Percentiles rank a stretch among this genome's conserved stretches.
phyloP scores from a whole-genome alignment of 2,113 vertebrate genomes.

The Xerus inauris region DNA sequence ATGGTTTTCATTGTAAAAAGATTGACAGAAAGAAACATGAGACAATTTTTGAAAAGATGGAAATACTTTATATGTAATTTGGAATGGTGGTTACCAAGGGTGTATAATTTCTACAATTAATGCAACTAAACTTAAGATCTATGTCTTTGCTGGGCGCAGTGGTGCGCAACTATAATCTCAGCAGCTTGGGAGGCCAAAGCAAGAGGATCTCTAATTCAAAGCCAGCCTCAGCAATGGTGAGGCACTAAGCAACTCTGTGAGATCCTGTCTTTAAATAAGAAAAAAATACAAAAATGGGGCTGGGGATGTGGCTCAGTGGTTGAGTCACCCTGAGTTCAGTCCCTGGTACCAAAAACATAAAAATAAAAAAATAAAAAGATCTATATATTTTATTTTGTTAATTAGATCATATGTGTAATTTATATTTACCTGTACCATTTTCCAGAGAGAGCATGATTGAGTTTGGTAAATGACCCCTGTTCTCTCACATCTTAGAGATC shows the following conservation, averaged over 20 bases:
- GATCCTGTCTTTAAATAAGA: too few relatives aligned
- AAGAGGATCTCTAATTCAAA: too few relatives aligned
- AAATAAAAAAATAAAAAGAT: neutral
- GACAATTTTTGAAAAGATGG: neutral
- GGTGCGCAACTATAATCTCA: too few relatives aligned
- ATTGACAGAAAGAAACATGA: neutral
- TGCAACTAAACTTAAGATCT: neutral
- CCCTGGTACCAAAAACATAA: too few relatives aligned
- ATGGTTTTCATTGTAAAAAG: neutral
- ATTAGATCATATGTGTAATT: neutral
- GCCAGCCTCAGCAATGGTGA: too few relatives aligned
- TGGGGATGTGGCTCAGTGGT: too few relatives aligned
- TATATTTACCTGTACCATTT: neutral
- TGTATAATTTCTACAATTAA: neutral
- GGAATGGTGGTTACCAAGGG: neutral
- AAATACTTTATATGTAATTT: neutral
- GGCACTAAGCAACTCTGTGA: too few relatives aligned
- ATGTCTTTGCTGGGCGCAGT: neutral
- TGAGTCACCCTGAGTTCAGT: too few relatives aligned
- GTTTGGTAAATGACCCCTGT: neutral
- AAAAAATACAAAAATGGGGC: too few relatives aligned
- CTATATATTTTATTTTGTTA: neutral
- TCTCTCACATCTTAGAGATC: neutral
- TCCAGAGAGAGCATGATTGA: neutral
- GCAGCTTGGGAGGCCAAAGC: too few relatives aligned